Base-by-base conservation (phyloP, 2,888 invertebrate genomes). In the Pseudeuparius sepicola region DNA sequence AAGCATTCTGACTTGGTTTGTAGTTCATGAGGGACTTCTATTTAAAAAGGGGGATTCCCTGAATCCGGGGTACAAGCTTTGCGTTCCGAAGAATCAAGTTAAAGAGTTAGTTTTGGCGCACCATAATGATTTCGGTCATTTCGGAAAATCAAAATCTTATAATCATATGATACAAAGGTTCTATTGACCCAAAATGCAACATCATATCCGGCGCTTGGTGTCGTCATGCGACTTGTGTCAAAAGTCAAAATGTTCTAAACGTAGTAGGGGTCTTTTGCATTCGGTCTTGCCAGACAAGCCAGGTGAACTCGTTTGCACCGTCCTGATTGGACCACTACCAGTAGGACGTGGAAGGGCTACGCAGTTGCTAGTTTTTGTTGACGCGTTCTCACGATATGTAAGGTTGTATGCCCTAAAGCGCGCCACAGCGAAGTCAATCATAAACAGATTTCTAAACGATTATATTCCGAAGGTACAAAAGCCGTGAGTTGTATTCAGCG, bases 401-500 rank as follows among this genome's bases (percentile, higher is more conserved):
- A 14, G 9, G 25, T 16, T 50, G 3, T 52, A 48, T 28, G 37
- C 47, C 2, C 10, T 45, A 4, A 39, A 37, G 23, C 27, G 38
- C 3, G 38, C 43, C 6, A 38, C 40, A 4, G 24, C 35, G 12
- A 30, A 4, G 14, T 24, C 25, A 9, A 34, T 40, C 10, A 4
- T 42, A 4, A 18, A 27, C 7, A 14, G 20, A 13, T 4, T 40
- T 6, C 16, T 20, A 2, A 26, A 34, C 11, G 30, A 40, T 18
- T 34, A 43, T 27, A 3, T 43, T 10, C 25, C 27, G 10, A 13
- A 10, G 1, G 24, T 41, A 15, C 43, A 42, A 4, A 24, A 43
- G 17, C 48, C 46, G 6, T 11, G 34, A 26, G 34, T 34, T 4
- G 42, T 50, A 5, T 39, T 50, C 4, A 40, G 40, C 4, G 47